Evolutionary conservation across 2,888 invertebrate species (phyloP), one percentile per base, ranked within the genome.

Genomic region (Pyralis farinalis): DNA sequence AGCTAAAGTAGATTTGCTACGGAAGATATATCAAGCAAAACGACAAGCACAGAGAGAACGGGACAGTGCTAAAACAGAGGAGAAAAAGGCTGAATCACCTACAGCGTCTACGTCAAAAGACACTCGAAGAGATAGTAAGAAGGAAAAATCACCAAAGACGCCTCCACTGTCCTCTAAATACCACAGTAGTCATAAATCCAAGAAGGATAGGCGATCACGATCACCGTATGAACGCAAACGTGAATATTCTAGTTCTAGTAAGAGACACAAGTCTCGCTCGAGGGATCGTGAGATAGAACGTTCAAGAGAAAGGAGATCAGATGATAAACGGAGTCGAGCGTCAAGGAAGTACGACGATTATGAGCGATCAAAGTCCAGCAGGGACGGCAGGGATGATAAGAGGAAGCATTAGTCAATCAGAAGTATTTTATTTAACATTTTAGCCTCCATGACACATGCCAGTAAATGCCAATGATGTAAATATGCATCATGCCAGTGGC

Each of bases 151-250:
- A 9, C 90, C 90, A 0, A 89, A 90, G 61, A 90, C 90, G 3
- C 90, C 90, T 12, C 90, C 90, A 0, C 43, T 90, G n/a, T 78
- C 83, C 0, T 76, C 80, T 1, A 89, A 90, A 40, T 87, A 90
- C 43, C 86, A 89, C 34, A 77, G 76, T 33, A 74, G 71, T 34
- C 85, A 89, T 59, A 90, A 90, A 46, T 66, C 66, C 1, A 90
- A 90, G 46, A 77, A 88, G 34, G 88, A 89, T 1, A 62, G 86
- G 3, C 59, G 90, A 20, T 88, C 89, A 0, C 69, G 90, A 0
- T 89, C 89, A 1, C 89, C 90, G 0, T 88, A 90, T 60, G 90
- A 90, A 27, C 69, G 89, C 5, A 90, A 90, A 47, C 63, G 88
- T 32, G 85, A 88, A 8, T 86, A 87, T 47, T 73, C 80, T 0